phyloP scores from a whole-genome alignment of 2,113 vertebrate genomes.

The Misgurnus mizolepis region DNA sequence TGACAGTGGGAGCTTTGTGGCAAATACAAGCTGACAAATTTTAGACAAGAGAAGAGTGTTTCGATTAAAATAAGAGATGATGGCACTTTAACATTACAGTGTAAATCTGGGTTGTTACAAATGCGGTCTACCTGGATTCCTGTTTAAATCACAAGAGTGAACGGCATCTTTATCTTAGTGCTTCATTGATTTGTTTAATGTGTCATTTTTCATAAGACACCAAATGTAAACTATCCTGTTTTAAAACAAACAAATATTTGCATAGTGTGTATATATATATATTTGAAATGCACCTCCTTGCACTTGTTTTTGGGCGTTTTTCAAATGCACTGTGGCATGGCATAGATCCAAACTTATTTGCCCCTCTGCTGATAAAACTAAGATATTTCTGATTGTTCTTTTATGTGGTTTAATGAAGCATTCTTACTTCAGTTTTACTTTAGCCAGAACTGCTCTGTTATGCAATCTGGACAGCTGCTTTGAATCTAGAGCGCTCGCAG shows the following conservation, averaged over 20 bases:
- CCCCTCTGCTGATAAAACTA: constrained; percentile 40
- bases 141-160: constrained; percentile 29
- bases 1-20: neutral
- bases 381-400: constrained; percentile 53
- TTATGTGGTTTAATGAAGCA: constrained; percentile 49
- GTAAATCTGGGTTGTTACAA: constrained; percentile 59
- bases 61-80: neutral
- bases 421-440: constrained; percentile 22
- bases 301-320: constrained; percentile 23
- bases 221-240: constrained; percentile 5
- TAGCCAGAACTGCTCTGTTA: constrained; percentile 36
- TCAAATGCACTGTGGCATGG: constrained; percentile 29
- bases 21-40: neutral
- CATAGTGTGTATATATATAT: neutral
- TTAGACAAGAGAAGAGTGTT: constrained; percentile 9
- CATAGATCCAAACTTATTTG: constrained; percentile 43
- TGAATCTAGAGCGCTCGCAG: constrained; percentile 59
- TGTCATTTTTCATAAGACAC: neutral
- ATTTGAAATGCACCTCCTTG: constrained; percentile 5
- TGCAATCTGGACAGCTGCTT: constrained; percentile 61
- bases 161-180: constrained; percentile 6
- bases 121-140: too few relatives aligned
- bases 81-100: constrained; percentile 47
- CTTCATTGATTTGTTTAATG: constrained; percentile 9
- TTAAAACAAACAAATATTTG: constrained; percentile 20